Conservation (phyloP, 2,797 vertebrate species). For the Paratrypauchen microcephalus region DNA sequence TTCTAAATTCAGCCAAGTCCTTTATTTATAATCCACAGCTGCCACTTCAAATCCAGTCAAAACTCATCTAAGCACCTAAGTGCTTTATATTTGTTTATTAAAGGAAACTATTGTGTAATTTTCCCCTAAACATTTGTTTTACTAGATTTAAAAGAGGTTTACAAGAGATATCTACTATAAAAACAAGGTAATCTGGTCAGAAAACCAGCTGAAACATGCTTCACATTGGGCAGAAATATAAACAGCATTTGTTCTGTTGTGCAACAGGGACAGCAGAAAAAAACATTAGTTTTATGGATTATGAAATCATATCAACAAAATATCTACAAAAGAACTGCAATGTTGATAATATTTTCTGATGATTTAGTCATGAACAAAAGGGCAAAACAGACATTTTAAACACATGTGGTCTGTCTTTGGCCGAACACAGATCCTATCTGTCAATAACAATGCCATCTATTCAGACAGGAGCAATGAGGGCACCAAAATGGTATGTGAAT, state of each 20-base stretch:
- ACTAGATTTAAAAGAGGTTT: conserved; percentile 21
- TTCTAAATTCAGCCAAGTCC: conserved; percentile 8
- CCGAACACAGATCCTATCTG: conserved; percentile 22
- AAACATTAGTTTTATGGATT: conserved; percentile 11
- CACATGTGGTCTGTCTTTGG: conserved; percentile 5
- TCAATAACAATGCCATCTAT: conserved; percentile 47
- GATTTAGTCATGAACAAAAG: conserved; percentile 12
- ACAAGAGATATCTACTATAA: conserved; percentile 11
- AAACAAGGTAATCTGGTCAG: not conserved
- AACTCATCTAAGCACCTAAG: not conserved
- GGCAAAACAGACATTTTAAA: not conserved
- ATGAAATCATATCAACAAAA: not conserved
- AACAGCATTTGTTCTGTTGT: conserved; percentile 11
- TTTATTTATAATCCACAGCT: conserved; percentile 21
- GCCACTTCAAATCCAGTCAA: conserved; percentile 9
- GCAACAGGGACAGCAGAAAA: conserved; percentile 19
- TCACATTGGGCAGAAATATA: not conserved
- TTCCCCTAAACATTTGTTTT: conserved; percentile 29
- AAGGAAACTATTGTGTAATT: conserved; percentile 28
- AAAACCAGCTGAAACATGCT: not conserved
- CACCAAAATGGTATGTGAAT: conserved; percentile 35
- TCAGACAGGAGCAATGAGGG: conserved; percentile 39
- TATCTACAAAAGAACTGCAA: not conserved
- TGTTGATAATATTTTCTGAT: not conserved
- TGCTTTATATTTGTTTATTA: conserved; percentile 27